phyloP scores from a whole-genome alignment of 2,797 vertebrate genomes.

The Oophaga sylvatica region DNA sequence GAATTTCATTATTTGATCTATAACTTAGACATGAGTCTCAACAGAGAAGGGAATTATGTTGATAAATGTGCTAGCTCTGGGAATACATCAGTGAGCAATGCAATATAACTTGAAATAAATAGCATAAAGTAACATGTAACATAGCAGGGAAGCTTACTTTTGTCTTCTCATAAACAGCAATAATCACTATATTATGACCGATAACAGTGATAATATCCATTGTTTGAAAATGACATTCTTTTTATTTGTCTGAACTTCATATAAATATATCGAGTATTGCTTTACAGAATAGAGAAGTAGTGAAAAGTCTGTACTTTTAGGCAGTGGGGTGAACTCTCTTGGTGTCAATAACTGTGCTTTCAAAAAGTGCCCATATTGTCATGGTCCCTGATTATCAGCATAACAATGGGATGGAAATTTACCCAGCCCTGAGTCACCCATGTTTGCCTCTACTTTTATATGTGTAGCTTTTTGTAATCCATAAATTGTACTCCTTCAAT shows the following conservation, averaged over 20 bases:
- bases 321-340: no score
- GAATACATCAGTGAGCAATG: not conserved
- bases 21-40: not conserved
- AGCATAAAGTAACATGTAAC: not conserved
- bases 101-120: not conserved
- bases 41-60: not conserved
- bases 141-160: not conserved
- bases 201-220: not conserved
- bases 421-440: no score
- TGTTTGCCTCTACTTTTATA: no score
- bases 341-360: no score
- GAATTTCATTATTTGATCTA: not conserved
- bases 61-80: not conserved
- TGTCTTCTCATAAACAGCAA: not conserved
- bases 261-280: not conserved
- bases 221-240: not conserved
- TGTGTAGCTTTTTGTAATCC: no score
- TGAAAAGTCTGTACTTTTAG: not conserved
- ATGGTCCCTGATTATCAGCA: no score
- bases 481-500: no score
- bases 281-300: not conserved
- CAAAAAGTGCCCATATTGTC: no score
- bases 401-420: no score
- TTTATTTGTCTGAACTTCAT: not conserved
- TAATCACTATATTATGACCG: not conserved